phyloP scores from a whole-genome alignment of 1,140 invertebrate genomes.

The Zaprionus kolodkinae region DNA sequence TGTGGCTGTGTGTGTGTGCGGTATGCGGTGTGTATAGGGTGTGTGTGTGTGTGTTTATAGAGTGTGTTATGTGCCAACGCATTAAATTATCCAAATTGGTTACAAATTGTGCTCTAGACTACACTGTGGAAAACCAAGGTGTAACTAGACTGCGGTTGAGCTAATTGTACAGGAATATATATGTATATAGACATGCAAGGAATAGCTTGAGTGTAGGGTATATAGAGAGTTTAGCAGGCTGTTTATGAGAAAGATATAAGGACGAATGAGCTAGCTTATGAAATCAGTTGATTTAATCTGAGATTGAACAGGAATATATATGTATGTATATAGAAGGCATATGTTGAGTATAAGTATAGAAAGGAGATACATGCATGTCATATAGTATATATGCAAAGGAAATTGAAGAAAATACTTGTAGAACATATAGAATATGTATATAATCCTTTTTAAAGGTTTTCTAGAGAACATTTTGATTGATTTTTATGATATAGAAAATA shows the following conservation, averaged over 20 bases:
- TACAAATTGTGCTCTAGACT: conserved; percentile 53
- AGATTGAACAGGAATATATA: not conserved
- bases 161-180: conserved; percentile 1
- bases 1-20: conserved; percentile 21
- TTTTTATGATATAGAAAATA: too few species aligned
- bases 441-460: too few species aligned
- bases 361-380: too few species aligned
- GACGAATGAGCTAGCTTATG: too few species aligned
- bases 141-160: not conserved
- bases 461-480: too few species aligned
- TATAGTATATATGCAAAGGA: too few species aligned
- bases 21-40: conserved; percentile 5
- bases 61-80: conserved; percentile 52
- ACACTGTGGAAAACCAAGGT: conserved; percentile 13
- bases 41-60: conserved; percentile 21
- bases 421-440: too few species aligned
- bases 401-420: too few species aligned
- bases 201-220: not conserved
- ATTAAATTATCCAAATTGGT: conserved; percentile 71
- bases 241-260: too few species aligned
- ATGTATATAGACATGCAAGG: not conserved
- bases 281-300: too few species aligned
- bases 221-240: too few species aligned
- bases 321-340: not conserved
- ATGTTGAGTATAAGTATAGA: too few species aligned